A percentile compares a stretch with the other conserved stretches of the same genome.
Conservation (phyloP, 2,888 invertebrate species). For the Calameuta pallipes region DNA sequence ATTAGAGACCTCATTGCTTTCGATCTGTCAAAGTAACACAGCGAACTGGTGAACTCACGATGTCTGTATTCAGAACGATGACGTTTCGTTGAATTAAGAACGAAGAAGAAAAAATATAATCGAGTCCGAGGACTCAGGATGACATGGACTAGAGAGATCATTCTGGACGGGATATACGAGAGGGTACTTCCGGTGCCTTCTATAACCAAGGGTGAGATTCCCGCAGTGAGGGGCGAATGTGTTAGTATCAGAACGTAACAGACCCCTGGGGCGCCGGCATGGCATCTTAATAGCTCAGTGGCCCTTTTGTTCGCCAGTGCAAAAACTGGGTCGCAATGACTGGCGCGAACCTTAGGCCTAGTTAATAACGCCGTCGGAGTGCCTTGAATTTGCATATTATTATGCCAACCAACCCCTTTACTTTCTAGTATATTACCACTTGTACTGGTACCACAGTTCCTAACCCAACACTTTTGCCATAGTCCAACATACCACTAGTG, state of each 20-base stretch:
- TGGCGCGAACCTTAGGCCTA: conserved; percentile 31
- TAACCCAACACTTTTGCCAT: not conserved
- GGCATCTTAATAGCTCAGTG: conserved; percentile 35
- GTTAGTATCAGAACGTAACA: conserved; percentile 20
- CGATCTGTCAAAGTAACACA: too few species aligned
- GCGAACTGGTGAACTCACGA: too few species aligned
- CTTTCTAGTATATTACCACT: not conserved
- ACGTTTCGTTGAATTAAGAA: not conserved
- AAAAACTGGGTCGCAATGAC: conserved; percentile 36
- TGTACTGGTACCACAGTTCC: not conserved
- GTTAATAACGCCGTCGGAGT: conserved; percentile 39
- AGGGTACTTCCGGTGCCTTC: not conserved
- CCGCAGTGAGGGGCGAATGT: conserved; percentile 7
- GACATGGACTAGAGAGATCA: not conserved
- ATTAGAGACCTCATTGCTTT: too few species aligned
- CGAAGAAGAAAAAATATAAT: not conserved
- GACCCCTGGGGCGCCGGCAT: conserved; percentile 27
- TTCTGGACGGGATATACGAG: not conserved
- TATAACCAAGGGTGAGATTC: not conserved
- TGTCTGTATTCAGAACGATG: not conserved
- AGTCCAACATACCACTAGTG: too few species aligned
- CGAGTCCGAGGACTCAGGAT: not conserved
- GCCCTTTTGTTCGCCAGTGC: conserved; percentile 30
- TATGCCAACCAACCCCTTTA: not conserved
- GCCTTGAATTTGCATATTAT: conserved; percentile 35